These are phyloP conservation scores for Rana temporaria DNA, from an alignment of 2,113 vertebrate genomes.

Conservation along the genomic window DNA sequence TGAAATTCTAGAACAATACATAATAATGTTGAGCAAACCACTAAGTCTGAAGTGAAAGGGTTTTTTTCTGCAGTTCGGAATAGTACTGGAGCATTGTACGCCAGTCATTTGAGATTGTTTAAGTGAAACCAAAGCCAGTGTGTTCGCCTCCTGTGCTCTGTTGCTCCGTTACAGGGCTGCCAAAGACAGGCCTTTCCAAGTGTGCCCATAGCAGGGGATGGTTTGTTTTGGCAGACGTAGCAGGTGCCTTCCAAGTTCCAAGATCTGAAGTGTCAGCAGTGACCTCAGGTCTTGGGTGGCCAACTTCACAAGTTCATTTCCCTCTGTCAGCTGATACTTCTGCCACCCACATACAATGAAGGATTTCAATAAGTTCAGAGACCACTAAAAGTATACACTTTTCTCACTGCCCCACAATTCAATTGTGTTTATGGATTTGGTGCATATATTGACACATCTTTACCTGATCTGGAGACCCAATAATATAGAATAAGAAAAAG, in stretches of 20 bases:
- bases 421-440: constrained; percentile 55
- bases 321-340: constrained; percentile 74
- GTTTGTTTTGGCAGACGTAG: constrained; percentile 79
- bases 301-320: constrained; percentile 77
- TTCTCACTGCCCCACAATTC: constrained; percentile 49
- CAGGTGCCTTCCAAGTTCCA: constrained; percentile 76
- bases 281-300: constrained; percentile 81
- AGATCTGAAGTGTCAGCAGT: constrained; percentile 75
- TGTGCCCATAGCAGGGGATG: constrained; percentile 68
- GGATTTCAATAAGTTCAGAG: constrained; percentile 70
- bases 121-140: constrained; percentile 67
- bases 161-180: constrained; percentile 58
- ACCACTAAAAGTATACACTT: constrained; percentile 62
- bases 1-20: constrained; percentile 72
- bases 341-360: constrained; percentile 77
- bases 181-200: constrained; percentile 72
- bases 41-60: constrained; percentile 64
- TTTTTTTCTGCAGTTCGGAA: constrained; percentile 62
- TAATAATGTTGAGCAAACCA: constrained; percentile 69
- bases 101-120: constrained; percentile 75
- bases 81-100: constrained; percentile 70
- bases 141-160: constrained; percentile 59
- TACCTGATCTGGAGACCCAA: no score
- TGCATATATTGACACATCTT: constrained; percentile 6
- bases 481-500: no score